A percentile compares a stretch with the other conserved stretches of the same genome.
Evolutionary conservation across 1,140 invertebrate genomes (phyloP).

Genomic region (Whitmania pigra): DNA sequence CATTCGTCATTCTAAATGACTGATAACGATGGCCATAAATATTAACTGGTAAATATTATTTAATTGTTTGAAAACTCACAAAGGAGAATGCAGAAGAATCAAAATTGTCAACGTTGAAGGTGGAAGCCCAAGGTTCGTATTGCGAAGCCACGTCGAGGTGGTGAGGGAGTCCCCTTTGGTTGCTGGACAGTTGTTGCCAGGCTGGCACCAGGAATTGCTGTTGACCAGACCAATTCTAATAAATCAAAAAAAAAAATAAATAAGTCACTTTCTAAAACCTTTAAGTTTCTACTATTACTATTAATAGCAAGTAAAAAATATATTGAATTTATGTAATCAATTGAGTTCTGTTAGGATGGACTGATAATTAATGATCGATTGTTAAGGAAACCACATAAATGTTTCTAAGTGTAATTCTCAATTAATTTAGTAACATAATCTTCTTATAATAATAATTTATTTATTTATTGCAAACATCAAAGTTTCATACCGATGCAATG

Average conservation of each 20-base stretch:
- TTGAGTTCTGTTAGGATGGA: too few relatives aligned
- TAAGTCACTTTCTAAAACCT: too few relatives aligned
- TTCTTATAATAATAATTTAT: background rate
- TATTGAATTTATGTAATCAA: too few relatives aligned
- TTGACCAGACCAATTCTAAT: conserved; percentile 54
- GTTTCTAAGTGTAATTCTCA: too few relatives aligned
- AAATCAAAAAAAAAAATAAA: background rate
- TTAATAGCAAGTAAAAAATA: too few relatives aligned
- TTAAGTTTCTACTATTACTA: too few relatives aligned
- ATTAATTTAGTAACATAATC: background rate
- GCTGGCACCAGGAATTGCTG: conserved; percentile 67
- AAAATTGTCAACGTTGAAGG: conserved; percentile 3
- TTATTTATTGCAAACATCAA: conserved; percentile 3
- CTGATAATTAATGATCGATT: background rate
- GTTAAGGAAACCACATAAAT: background rate
- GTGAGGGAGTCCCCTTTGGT: conserved; percentile 24
- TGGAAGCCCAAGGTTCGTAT: background rate
- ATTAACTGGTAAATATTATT: too few relatives aligned
- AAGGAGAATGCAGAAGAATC: conserved; percentile 6
- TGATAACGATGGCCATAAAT: too few relatives aligned
- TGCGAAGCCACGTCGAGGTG: background rate
- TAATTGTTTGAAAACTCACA: background rate
- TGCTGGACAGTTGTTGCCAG: conserved; percentile 59
- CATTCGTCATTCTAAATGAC: too few relatives aligned
- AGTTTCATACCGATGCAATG: conserved; percentile 39